Conservation (phyloP, 2,888 invertebrate species). For the Antheraea yamamai region DNA sequence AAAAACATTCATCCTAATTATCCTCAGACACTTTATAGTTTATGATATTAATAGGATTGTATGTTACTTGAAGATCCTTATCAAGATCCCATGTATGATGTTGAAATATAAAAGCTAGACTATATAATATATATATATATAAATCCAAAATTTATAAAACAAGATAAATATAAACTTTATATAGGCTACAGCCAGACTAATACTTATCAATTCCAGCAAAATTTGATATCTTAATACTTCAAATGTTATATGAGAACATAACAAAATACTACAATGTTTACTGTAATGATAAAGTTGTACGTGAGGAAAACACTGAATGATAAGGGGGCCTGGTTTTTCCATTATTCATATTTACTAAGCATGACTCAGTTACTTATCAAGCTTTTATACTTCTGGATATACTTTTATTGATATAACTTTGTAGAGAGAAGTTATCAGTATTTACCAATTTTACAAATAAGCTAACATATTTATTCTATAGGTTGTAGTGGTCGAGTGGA, state of each 20-base stretch:
- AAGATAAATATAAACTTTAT: too few species aligned
- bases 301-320: slow-evolving; percentile 23
- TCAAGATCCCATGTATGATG: too few species aligned
- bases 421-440: too few species aligned
- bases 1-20: too few species aligned
- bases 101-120: too few species aligned
- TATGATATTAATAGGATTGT: too few species aligned
- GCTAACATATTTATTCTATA: background rate
- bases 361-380: background rate
- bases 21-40: too few species aligned
- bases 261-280: background rate
- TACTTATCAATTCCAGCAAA: background rate
- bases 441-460: background rate
- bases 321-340: background rate
- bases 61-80: too few species aligned
- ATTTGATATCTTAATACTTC: background rate
- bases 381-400: background rate
- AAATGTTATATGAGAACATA: background rate
- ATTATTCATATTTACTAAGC: background rate
- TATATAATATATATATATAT: too few species aligned
- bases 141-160: too few species aligned
- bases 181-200: background rate
- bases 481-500: too few species aligned
- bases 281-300: slow-evolving; percentile 30
- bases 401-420: too few species aligned